Evolutionary conservation across 2,113 vertebrate species (phyloP), one percentile per base, ranked within the genome.

Genomic region (Oreochromis niloticus): DNA sequence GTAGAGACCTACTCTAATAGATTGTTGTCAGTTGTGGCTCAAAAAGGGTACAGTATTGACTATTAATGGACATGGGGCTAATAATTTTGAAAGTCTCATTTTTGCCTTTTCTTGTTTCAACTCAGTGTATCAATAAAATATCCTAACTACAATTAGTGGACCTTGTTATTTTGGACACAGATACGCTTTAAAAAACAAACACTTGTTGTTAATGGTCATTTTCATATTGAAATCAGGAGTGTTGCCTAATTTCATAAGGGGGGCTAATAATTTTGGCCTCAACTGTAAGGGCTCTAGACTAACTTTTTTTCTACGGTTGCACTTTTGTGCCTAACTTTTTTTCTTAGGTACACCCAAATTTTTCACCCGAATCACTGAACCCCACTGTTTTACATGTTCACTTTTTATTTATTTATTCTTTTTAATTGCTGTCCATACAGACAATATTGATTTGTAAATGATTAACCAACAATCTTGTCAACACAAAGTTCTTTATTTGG

Each of bases 81-180:
- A 39, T 39, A 39, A 39, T 39, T 10, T 39, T 39, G 36, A 8
- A 39, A 9, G 36, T 39, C 48, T 19, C 6, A 24, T 24, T 24
- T 24, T 24, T 24, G 24, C 24, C 24, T 24, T 24, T 24, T 24
- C 24, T 24, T 24, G 1, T 55, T 55, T 55, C 0, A 22, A 54
- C 52, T 54, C n/a, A 24, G 22, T 24, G 22, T 24, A 24, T 24
- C 22, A 24, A 24, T 24, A 24, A 24, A 24, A 24, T 24, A 24
- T 24, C 22, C 4, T 56, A 24, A 56, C 54, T 56, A 57, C 22
- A 57, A 57, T 57, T 57, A 57, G 55, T 57, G 55, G 2, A 57
- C 0, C 55, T 57, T 57, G 0, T 57, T 57, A 57, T 57, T 57
- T 27, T 57, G 55, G 55, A 57, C 55, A 27, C 12, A 57, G 22